Conservation (phyloP, 2,113 vertebrate genomes). For the Cepphus grylle region DNA sequence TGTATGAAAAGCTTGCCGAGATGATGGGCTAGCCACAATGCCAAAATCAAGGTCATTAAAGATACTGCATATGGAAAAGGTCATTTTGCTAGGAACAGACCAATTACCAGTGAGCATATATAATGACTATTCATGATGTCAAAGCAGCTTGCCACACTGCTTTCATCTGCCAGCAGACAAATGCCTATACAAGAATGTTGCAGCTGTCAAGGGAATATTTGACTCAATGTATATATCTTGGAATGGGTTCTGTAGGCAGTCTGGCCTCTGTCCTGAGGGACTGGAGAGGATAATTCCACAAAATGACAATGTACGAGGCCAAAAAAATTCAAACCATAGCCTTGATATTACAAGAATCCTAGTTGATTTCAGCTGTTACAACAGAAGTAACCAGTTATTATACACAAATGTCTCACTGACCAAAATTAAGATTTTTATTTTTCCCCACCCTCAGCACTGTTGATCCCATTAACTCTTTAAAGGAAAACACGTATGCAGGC, state of each 20-base stretch:
- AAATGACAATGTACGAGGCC: conserved; percentile 15
- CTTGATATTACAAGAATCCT: conserved; percentile 20
- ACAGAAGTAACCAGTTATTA: conserved; percentile 36
- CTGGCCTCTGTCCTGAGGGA: neutral
- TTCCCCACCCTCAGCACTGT: neutral
- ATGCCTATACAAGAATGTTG: neutral
- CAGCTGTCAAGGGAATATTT: conserved; percentile 47
- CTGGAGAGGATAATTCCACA: neutral
- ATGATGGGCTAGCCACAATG: conserved; percentile 12
- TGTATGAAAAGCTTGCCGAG: neutral
- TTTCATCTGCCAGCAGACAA: conserved; percentile 15
- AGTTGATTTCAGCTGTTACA: conserved; percentile 50
- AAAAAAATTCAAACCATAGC: conserved; percentile 41
- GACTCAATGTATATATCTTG: conserved; percentile 35
- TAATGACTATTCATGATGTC: conserved; percentile 7
- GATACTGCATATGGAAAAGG: neutral
- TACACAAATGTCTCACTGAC: neutral
- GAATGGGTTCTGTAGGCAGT: conserved; percentile 17
- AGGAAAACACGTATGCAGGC: neutral
- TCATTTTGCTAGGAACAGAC: conserved; percentile 20
- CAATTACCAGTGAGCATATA: neutral
- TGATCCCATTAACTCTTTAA: neutral
- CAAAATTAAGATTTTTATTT: neutral
- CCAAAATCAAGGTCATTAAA: conserved; percentile 26
- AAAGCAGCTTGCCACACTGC: neutral